Base-by-base conservation (phyloP, 2,797 vertebrate genomes). In the Gymnocypris eckloni region DNA sequence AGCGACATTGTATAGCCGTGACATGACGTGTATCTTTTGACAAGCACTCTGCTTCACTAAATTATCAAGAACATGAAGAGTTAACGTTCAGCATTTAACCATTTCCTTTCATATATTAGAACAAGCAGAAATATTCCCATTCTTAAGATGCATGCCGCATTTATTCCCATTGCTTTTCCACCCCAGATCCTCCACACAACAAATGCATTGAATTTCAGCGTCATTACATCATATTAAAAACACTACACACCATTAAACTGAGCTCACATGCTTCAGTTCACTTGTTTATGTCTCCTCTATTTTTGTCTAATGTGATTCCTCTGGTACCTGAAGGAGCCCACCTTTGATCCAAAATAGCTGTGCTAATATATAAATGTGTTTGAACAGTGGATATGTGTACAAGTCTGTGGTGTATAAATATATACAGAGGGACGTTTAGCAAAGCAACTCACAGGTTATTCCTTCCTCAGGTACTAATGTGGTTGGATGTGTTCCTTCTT, bases 311-410 rank as follows among this genome's bases (percentile, higher is more conserved):
- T 54, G 52, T 59, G 54, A 22, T 69, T 61, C 54, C 56, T 86
- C 41, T 41, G 52, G 39, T 79, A 61, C 20, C 67, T 37, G 15
- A 13, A 64, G 33, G 33, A 54, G 54, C 86, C 79, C 81, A 86
- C 66, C 82, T 90, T 86, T 90, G 89, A 89, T 90, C 84, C 39
- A 67, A 85, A 92, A 90, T 90, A 91, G 88, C 86, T 66, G 18
- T 33, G 87, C 82, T 89, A 90, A 92, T 88, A 88, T 48, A 80
- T 71, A 71, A 43, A 83, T 88, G 86, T 89, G 84, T 89, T 89
- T 89, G 77, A 86, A 87, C 45, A 82, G 86, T 41, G 66, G 75
- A 85, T 86, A 28, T 81, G 86, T 43, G 79, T 75, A 64, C 81
- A 84, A 67, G 75, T 85, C 83, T 87, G 84, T 67, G 90, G 87